Evolutionary conservation across 2,797 vertebrate genomes (phyloP).

Genomic region (Bradypodion ventrale): DNA sequence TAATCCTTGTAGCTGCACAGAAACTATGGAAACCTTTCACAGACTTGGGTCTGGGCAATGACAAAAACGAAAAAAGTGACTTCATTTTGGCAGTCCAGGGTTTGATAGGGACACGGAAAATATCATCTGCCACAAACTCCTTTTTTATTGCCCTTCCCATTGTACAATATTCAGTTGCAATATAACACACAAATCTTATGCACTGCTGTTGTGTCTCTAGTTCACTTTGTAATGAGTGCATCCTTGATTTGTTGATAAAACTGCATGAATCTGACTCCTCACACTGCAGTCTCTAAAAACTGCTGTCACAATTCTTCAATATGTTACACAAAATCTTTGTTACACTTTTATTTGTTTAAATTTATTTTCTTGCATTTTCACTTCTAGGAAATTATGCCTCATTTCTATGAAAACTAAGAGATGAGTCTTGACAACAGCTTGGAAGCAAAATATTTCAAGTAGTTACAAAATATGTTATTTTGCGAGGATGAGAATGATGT

Average conservation of each 20-base stretch:
- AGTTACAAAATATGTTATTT: background rate
- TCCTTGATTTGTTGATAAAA: background rate
- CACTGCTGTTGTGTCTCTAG: background rate
- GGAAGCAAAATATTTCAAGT: background rate
- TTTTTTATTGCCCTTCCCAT: background rate
- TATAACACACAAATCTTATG: background rate
- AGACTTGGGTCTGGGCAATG: too few species aligned
- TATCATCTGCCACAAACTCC: too few species aligned
- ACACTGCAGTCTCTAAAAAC: background rate
- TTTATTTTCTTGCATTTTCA: background rate
- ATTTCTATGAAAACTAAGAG: background rate
- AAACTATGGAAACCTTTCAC: background rate
- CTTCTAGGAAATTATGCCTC: background rate
- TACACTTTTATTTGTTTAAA: background rate
- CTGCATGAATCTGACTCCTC: background rate
- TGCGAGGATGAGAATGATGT: background rate
- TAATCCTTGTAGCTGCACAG: background rate
- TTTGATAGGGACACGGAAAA: too few species aligned
- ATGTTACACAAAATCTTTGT: background rate
- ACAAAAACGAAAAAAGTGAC: too few species aligned
- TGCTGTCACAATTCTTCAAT: background rate
- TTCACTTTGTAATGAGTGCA: background rate
- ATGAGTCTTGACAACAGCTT: background rate
- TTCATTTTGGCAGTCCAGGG: too few species aligned
- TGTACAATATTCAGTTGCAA: background rate